These are phyloP conservation scores for Acrocephalus scirpaceus DNA, from an alignment of 2,797 vertebrate genomes.

Conservation along the genomic window DNA sequence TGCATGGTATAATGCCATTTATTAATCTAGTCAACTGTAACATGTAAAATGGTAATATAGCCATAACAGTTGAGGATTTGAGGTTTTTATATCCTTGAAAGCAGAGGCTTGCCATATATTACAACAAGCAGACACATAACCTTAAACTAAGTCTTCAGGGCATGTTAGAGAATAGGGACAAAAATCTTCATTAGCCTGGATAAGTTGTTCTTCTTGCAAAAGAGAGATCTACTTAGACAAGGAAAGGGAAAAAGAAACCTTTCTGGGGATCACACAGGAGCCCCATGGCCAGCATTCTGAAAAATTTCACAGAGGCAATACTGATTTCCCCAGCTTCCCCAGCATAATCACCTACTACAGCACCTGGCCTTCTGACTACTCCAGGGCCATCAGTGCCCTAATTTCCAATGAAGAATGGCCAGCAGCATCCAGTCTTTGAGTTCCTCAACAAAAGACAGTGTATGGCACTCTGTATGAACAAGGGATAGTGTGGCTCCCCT, in stretches of 20 bases:
- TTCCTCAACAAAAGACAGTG: not conserved
- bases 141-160: not conserved
- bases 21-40: not conserved
- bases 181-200: not conserved
- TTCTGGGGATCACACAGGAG: rapidly evolving
- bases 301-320: not conserved
- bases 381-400: not conserved
- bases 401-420: not conserved
- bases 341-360: not conserved
- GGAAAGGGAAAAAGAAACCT: not conserved
- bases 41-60: not conserved
- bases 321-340: not conserved
- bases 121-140: not conserved
- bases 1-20: not conserved
- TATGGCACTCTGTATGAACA: not conserved
- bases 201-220: not conserved
- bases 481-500: not conserved
- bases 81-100: not conserved
- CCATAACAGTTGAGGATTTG: not conserved
- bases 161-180: rapidly evolving
- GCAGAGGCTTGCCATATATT: not conserved
- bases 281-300: not conserved
- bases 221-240: not conserved
- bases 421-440: not conserved
- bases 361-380: not conserved